These are phyloP conservation scores for Heliconius erato DNA, from an alignment of 2,888 invertebrate genomes.

Conservation along the genomic window DNA sequence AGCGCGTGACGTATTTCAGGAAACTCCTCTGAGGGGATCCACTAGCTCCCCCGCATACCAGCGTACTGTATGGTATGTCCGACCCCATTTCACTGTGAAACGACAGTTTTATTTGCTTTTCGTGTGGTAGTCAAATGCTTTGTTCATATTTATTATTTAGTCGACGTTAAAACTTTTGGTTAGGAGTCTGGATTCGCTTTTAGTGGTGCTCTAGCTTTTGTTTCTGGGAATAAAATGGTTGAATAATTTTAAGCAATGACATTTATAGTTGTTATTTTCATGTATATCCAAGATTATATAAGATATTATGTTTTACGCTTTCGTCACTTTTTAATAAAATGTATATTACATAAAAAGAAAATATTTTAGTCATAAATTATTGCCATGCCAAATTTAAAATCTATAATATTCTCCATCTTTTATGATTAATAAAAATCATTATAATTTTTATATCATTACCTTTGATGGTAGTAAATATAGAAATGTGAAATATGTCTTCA, in stretches of 20 bases:
- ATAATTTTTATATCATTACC: conserved; percentile 17
- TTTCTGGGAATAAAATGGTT: not conserved
- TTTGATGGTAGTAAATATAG: not conserved
- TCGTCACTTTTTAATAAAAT: no score
- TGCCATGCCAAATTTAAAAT: no score
- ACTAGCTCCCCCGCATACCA: conserved; percentile 75
- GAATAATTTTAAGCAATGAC: not conserved
- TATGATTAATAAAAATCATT: not conserved
- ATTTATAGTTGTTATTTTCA: not conserved
- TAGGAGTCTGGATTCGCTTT: conserved; percentile 1
- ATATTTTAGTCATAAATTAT: no score
- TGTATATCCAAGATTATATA: not conserved
- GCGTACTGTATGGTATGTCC: conserved; percentile 75
- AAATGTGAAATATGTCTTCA: no score
- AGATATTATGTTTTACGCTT: not conserved
- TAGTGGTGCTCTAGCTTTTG: conserved; percentile 2
- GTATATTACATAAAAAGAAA: no score
- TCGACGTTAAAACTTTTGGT: conserved; percentile 26
- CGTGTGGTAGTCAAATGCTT: conserved; percentile 55
- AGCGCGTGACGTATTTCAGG: conserved; percentile 80
- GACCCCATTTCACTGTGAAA: conserved; percentile 80
- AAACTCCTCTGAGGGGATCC: conserved; percentile 72
- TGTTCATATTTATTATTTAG: conserved; percentile 49
- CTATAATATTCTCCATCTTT: no score
- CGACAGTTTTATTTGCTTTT: conserved; percentile 79